Evolutionary conservation across 2,113 vertebrate species (phyloP), one percentile per base, ranked within the genome.

Genomic region (Leuciscus idus): DNA sequence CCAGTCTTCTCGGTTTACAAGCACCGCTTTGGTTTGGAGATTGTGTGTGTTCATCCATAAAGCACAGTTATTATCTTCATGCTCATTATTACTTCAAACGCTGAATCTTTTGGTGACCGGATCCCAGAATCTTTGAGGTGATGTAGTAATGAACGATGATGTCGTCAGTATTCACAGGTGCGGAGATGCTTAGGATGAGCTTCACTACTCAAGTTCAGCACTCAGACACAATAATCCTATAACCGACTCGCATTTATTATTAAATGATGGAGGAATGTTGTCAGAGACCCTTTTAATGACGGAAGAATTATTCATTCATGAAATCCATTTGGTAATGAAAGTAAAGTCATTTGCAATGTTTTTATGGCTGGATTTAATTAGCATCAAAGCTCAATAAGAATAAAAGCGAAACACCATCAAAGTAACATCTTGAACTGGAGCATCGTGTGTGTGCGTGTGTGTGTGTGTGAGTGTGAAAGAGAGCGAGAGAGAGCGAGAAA

Each of bases 271-370:
- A 62, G 59, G 21, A 70, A 70, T 19, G 66, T 70, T 70, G 7
- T 70, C 30, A 19, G 30, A 70, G 30, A 70, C 68, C 3, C 36
- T 70, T 70, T 36, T 39, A 21, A 39, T 39, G 33, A 36, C 66
- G 11, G 33, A 23, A 72, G 4, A 39, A 39, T 72, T 5, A 39
- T 72, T 72, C 23, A 72, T 72, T 72, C 68, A 72, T 72, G 33
- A 72, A 72, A 72, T 72, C 33, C 68, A 72, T 72, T 72, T 72
- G 33, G 3, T 39, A 72, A 39, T 23, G 68, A 23, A 39, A 70
- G 30, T 8, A 36, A 19, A 70, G 68, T 72, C 33, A 39, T 72
- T 23, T 72, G 17, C 19, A 1, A 36, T 23, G 33, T 39, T 72
- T 72, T 72, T 39, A 72, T 39, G 19, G 4, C 33, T 39, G 33